These are phyloP conservation scores for Dreissena rostriformis DNA, from an alignment of 1,140 invertebrate genomes.

Conservation along the genomic window DNA sequence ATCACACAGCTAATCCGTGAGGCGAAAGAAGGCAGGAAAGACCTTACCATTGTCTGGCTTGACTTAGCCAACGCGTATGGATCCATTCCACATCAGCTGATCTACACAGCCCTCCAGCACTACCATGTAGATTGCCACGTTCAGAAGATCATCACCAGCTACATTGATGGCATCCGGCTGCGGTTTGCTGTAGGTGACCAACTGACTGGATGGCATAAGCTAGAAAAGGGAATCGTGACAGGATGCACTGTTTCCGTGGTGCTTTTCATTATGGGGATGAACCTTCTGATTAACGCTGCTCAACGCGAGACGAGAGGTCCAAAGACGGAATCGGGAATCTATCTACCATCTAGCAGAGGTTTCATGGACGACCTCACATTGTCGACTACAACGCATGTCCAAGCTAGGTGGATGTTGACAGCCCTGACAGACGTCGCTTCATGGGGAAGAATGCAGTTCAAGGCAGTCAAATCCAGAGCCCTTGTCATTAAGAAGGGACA, in stretches of 20 bases:
- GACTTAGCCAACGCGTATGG: conserved; percentile 60
- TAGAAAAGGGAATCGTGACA: conserved; percentile 46
- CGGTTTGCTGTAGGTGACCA: conserved; percentile 30
- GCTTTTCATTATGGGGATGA: conserved; percentile 43
- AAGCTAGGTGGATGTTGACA: conserved; percentile 54
- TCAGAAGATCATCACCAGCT: too few species aligned
- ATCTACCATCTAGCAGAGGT: conserved; percentile 40
- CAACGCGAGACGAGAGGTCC: conserved; percentile 32
- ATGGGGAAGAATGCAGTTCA: conserved; percentile 34
- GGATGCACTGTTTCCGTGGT: conserved; percentile 39
- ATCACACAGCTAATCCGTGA: conserved; percentile 12
- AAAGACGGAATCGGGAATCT: neutral
- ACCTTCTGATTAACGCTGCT: conserved; percentile 31
- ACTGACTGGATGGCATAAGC: conserved; percentile 14
- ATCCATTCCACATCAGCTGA: conserved; percentile 53
- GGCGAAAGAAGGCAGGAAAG: conserved; percentile 34
- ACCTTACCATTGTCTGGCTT: conserved; percentile 59
- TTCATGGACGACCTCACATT: conserved; percentile 57
- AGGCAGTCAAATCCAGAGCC: conserved; percentile 10
- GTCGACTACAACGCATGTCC: conserved; percentile 47
- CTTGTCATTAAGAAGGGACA: conserved; percentile 29
- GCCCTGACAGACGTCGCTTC: conserved; percentile 38
- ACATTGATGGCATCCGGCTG: conserved; percentile 40
- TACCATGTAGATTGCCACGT: conserved; percentile 45
- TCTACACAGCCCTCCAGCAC: conserved; percentile 33